Conservation (phyloP, 2,888 invertebrate species). For the Mermis nigrescens region DNA sequence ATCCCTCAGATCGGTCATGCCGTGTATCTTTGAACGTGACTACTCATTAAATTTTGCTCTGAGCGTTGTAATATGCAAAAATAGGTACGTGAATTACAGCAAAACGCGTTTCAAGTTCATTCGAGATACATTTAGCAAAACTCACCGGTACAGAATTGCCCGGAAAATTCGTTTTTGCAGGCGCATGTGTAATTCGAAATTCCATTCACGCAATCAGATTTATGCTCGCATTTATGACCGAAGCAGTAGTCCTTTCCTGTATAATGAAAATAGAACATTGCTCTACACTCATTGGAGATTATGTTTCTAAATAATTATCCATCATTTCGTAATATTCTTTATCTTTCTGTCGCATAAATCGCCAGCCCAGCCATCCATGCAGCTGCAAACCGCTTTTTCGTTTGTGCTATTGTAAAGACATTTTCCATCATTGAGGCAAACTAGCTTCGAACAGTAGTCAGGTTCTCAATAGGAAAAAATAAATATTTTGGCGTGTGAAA, state of each 20-base stretch:
- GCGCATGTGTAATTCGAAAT: not conserved
- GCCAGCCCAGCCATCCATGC: not conserved
- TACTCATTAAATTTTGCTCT: no score
- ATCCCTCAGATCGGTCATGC: no score
- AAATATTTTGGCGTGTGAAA: no score
- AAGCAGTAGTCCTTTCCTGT: not conserved
- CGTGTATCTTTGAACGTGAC: no score
- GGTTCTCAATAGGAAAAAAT: not conserved
- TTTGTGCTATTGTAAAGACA: not conserved
- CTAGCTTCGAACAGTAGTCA: not conserved
- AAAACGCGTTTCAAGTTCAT: not conserved
- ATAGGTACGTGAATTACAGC: no score
- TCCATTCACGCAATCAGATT: not conserved
- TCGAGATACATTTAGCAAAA: not conserved
- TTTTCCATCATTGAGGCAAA: not conserved
- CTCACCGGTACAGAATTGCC: not conserved
- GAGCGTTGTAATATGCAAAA: no score
- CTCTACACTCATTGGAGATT: no score
- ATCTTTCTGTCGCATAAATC: not conserved
- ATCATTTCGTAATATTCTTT: not conserved
- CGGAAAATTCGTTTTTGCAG: not conserved
- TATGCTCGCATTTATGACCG: constrained; percentile 4
- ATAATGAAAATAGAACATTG: no score
- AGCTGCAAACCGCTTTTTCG: not conserved
- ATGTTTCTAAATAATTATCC: not conserved